Evolutionary conservation across 2,797 vertebrate species (phyloP), one percentile per base, ranked within the genome.

Genomic region (Propithecus perrieri): DNA sequence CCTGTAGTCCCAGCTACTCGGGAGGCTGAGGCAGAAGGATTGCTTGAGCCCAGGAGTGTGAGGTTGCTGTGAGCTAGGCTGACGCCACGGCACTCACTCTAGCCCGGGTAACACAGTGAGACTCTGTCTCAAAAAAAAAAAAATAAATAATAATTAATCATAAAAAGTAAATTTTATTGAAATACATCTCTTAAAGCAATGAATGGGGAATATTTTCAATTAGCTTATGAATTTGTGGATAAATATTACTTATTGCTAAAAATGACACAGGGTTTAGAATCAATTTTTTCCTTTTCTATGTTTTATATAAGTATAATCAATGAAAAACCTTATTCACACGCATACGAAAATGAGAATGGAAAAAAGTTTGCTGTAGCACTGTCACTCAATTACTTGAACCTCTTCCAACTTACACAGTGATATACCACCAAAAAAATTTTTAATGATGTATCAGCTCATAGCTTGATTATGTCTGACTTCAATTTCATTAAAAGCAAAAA

Each of bases 401-500:
- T 87, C 11, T 55, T 86, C 43, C 35, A 75, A 88, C 15, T 69
- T 83, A 76, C 22, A 57, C 24, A 74, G 17, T 67, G 15, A 74
- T 80, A 4, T 67, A 75, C 9, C 7, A 61, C 4, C n/a, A 84
- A 76, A 89, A 89, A 83, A 26, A 12, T 3, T 12, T 17, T 41
- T 67, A 78, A 59, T 59, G 5, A 65, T 80, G 1, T 75, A 61
- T 75, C 18, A 59, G 12, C 28, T 53, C 4, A 38, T 46, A 90
- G 61, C 9, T 53, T 48, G 30, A 89, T 43, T 81, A 76, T 48
- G 2, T 53, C 5, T 85, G 15, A 76, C 6, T 87, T 91, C 7
- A 84, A 48, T 78, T 94, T 87, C 9, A 83, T 91, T 94, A 61
- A 84, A 61, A 88, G 7, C 26, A 71, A 76, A 89, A 89, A 61